Percentiles rank a stretch among this genome's conserved stretches.
These are phyloP conservation scores for Microtus pennsylvanicus DNA, from an alignment of 2,113 vertebrate genomes.

Conservation along the genomic window DNA sequence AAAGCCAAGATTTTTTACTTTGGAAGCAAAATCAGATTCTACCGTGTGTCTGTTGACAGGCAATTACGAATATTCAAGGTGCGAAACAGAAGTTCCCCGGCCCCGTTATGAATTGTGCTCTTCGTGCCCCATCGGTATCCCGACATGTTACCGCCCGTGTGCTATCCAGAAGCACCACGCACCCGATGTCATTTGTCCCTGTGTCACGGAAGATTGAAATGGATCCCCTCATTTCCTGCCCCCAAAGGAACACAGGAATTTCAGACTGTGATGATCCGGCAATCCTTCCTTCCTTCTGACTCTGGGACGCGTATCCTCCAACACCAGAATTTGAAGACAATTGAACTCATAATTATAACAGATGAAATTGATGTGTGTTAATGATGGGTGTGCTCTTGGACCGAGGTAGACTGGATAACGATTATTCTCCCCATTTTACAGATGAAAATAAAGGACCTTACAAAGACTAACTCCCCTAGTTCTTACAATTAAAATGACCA, in stretches of 20 bases:
- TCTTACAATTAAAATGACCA: slow-evolving; percentile 18
- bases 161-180: background rate
- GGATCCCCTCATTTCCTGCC: background rate
- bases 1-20: slow-evolving; percentile 1
- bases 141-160: background rate
- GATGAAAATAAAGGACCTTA: slow-evolving; percentile 7
- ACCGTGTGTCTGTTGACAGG: background rate
- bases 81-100: background rate
- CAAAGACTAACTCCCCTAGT: background rate
- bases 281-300: background rate
- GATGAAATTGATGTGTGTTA: slow-evolving; percentile 9
- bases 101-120: background rate
- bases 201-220: background rate
- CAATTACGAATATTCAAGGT: background rate
- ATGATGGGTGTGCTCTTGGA: slow-evolving; percentile 13
- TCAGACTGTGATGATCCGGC: background rate
- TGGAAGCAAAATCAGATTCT: slow-evolving; percentile 39
- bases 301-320: background rate
- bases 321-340: slow-evolving; percentile 5
- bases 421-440: slow-evolving; percentile 36
- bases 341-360: slow-evolving; percentile 4
- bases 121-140: background rate
- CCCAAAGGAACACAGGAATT: slow-evolving; percentile 13
- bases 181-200: background rate
- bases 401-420: background rate